Conservation (phyloP, 2,113 vertebrate species). For the Heloderma charlesbogerti region DNA sequence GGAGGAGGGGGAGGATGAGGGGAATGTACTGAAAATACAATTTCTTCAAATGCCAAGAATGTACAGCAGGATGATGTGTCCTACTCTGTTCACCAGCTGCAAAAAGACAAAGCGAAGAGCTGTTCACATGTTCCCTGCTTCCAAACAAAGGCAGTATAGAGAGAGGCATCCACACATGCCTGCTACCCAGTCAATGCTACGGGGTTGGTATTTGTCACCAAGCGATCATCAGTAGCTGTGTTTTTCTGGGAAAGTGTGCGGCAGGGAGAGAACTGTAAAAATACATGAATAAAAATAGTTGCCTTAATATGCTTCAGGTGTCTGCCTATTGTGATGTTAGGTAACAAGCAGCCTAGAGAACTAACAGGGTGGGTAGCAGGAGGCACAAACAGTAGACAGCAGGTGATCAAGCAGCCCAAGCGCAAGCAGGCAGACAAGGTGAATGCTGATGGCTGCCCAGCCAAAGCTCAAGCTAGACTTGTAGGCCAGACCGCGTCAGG, state of each 20-base stretch:
- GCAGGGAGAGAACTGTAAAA: neutral
- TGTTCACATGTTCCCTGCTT: neutral
- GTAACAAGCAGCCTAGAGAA: neutral
- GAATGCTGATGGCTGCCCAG: neutral
- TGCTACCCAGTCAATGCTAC: neutral
- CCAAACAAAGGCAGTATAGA: neutral
- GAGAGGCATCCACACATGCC: neutral
- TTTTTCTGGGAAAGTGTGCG: neutral
- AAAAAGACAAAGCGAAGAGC: slow-evolving; percentile 15
- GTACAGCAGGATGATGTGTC: neutral
- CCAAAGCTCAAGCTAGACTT: neutral
- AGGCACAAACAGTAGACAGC: neutral
- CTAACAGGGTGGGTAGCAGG: neutral
- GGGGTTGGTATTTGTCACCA: neutral
- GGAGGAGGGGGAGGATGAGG: slow-evolving; percentile 13
- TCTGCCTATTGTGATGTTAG: neutral
- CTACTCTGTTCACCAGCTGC: neutral
- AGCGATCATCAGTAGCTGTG: neutral
- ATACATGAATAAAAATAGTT: neutral
- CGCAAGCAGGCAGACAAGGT: neutral
- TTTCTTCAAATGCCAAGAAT: slow-evolving; percentile 30
- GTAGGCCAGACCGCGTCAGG: neutral
- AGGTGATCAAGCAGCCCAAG: neutral
- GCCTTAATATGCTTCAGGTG: neutral
- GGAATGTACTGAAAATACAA: neutral